Evolutionary conservation across 1,140 invertebrate genomes (phyloP), one percentile per base, ranked within the genome.

Genomic region (Lordiphosa clarofinis): DNA sequence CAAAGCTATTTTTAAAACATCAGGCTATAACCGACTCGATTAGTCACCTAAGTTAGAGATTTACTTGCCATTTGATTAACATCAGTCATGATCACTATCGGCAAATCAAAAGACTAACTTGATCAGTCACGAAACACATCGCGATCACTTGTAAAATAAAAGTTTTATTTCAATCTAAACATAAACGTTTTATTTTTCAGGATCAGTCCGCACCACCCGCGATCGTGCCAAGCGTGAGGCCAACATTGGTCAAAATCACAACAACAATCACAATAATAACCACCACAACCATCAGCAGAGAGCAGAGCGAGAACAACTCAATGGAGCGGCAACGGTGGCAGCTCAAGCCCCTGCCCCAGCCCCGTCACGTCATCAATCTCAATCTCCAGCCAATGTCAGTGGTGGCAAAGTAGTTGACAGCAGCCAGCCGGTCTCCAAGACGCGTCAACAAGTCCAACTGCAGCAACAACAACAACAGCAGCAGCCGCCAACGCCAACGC

Each of bases 171-270:
- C 21, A 11, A 38, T 13, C 11, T 28, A 19, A 39, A 24, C 24
- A 0, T 28, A 19, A 39, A 24, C 24, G 0, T 5, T 44, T 12
- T 49, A 6, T 36, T 42, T 52, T 73, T 31, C 48, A 86, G 87
- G 87, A 6, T 71, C 87, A 9, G 86, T 87, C 39, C 87, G 87
- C 47, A 88, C 87, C 37, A 88, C 87, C 21, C 82, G 87, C 7
- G 87, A 88, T 86, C 87, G 87, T 42, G 87, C 87, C 65, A 88
- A 88, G 62, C 87, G 87, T 71, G 87, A 88, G 58, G 87, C 87
- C 3, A 88, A 87, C 38, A 64, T 81, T 65, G 70, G 66, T 31
- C 64, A 81, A 44, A 65, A 60, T 38, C 63, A 63, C 36, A 68
- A 75, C 42, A 58, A 75, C 19, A 47, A 67, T 21, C 37, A 56